phyloP scores from a whole-genome alignment of 2,113 vertebrate species.

The Haplochromis vanheusdeni region DNA sequence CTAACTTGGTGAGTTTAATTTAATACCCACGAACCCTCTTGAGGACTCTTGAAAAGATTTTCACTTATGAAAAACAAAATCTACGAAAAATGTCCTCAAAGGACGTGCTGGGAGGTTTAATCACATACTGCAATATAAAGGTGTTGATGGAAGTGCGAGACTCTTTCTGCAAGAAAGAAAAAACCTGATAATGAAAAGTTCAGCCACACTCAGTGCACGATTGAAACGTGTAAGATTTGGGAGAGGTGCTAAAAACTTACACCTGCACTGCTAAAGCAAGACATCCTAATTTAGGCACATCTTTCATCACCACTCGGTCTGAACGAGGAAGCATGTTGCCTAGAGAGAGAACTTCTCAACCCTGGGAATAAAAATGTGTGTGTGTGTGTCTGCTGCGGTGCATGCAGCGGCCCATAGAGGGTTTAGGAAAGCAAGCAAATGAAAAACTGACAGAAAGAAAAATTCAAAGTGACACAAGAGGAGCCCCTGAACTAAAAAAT shows the following conservation, averaged over 20 bases:
- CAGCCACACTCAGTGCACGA: not conserved
- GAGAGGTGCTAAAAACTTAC: constrained; percentile 27
- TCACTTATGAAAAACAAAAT: not conserved
- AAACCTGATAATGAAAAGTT: constrained; percentile 25
- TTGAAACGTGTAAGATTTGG: constrained; percentile 2
- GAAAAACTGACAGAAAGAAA: constrained; percentile 5
- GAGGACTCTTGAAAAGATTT: not conserved
- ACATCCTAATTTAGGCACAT: constrained; percentile 42
- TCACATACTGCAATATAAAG: not conserved
- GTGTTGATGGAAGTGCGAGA: constrained; percentile 14
- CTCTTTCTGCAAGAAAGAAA: not conserved
- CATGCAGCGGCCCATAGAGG: not conserved
- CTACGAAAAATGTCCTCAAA: not conserved
- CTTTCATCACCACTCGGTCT: constrained; percentile 13
- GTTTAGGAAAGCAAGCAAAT: not conserved
- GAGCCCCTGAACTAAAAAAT: not conserved
- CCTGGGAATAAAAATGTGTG: not conserved
- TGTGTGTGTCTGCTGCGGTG: not conserved
- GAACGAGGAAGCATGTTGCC: not conserved
- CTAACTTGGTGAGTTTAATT: not conserved
- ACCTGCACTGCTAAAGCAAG: constrained; percentile 14
- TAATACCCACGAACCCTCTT: not conserved
- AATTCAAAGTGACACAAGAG: not conserved
- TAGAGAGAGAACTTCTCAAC: not conserved
- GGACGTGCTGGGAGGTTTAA: not conserved